Base-by-base conservation (phyloP, 2,888 invertebrate genomes). In the Athripsodes cinereus region DNA sequence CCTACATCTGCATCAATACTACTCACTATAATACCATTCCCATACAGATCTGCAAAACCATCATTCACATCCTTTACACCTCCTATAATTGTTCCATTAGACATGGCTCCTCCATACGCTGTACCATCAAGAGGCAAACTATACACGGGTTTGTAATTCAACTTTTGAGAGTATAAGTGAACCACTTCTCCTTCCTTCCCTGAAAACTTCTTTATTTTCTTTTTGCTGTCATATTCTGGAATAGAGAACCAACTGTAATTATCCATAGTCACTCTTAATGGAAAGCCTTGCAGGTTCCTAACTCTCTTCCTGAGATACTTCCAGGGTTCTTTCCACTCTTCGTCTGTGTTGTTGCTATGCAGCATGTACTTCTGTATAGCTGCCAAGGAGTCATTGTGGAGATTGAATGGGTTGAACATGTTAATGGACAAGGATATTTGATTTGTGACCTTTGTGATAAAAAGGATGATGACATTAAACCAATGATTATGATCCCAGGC, bases 91-190 rank as follows among this genome's bases (percentile, higher is more conserved):
- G 52, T 46, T 10, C 58, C 61, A 22, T 60, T 57, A 2, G 47
- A 6, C 2, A 20, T 52, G 18, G 22, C 16, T 1, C 55, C 55
- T 8, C 58, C 61, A n/a, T 58, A 58, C 13, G 16, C 11, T 8
- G 52, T 44, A n/a, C 55, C 53, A 31, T 58, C 55, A 21, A 54
- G 52, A 6, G 55, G 58, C 11, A 55, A 21, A 8, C 52, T 52
- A 22, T 62, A 62, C n/a, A 62, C 35, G 19, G 62, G 62, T 16
- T 46, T 60, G 31, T 58, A 62, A 18, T 62, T 62, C 34, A 62
- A 31, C 6, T 53, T 34, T 20, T 47, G 58, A 2, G 58, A 50
- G 22, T 58, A 62, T 48, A 60, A 53, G 8, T 40, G 47, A 8
- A 60, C 52, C 6, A 60, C 52, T 20, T 53, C 50, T 16, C 60